Evolutionary conservation across 2,888 invertebrate species (phyloP).

Genomic region (Eupithecia insigniata): DNA sequence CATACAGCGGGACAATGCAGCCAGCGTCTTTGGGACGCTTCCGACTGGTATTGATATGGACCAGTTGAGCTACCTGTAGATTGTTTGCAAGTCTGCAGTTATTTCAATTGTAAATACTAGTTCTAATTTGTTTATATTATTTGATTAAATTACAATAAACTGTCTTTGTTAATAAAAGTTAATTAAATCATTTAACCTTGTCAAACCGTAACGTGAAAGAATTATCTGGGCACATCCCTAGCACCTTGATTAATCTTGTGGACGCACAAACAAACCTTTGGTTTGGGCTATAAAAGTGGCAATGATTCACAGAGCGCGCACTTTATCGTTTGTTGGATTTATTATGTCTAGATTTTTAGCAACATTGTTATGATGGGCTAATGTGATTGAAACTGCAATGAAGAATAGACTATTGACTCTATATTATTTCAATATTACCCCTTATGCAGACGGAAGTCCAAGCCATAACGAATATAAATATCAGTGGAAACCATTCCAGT

Average conservation of each 20-base stretch:
- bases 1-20: too few species aligned
- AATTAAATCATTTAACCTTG: too few species aligned
- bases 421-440: neutral
- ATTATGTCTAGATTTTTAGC: slow-evolving; percentile 37
- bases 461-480: neutral
- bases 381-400: slow-evolving; percentile 28
- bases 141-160: too few species aligned
- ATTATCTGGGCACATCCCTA: slow-evolving; percentile 26
- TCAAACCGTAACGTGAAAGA: neutral
- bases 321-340: slow-evolving; percentile 43
- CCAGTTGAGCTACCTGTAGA: too few species aligned
- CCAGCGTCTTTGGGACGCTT: too few species aligned
- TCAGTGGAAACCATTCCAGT: slow-evolving; percentile 5
- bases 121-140: too few species aligned
- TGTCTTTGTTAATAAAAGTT: too few species aligned
- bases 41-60: too few species aligned
- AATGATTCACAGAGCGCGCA: slow-evolving; percentile 42
- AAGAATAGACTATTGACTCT: neutral
- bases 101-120: too few species aligned
- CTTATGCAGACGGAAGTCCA: neutral
- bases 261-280: slow-evolving; percentile 48
- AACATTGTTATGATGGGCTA: slow-evolving; percentile 22
- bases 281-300: slow-evolving; percentile 45
- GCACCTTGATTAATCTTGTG: slow-evolving; percentile 45
- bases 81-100: too few species aligned